Evolutionary conservation across 2,888 invertebrate genomes (phyloP), one percentile per base, ranked within the genome.

Genomic region (Callinectes sapidus): DNA sequence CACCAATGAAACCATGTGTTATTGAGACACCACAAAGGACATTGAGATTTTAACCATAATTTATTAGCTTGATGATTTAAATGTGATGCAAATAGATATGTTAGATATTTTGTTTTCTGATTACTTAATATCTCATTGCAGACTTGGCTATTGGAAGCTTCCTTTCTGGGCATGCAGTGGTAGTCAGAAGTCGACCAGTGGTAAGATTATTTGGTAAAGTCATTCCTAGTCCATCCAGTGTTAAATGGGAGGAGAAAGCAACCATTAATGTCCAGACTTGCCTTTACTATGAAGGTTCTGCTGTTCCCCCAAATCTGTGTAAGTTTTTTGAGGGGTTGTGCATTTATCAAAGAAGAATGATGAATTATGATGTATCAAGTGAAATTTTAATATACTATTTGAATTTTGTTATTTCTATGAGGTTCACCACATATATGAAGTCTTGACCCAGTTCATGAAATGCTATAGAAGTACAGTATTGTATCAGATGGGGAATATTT

Each of bases 161-260:
- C 61, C 66, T 86, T 32, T 94, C 94, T 16, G 94, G 94, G 1
- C 93, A 94, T 90, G 93, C 92, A 5, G 86, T 93, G 3, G 92
- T 94, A 66, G 35, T 94, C 39, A 86, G 88, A 0, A 95, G 95
- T 28, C 95, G 96, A 0, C 95, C 95, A 54, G 95, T 95, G 14
- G 95, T 95, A 6, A 95, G 96, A 94, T 95, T 96, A 10, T 87
- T 23, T 16, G 92, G 94, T 16, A 2, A 28, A 28, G 14, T 93
- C 81, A 90, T 85, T n/a, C 32, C 92, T 16, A 54, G 35, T 8
- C 94, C 94, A 16, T 35, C 90, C 32, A 77, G 55, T 5, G 90
- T 94, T 32, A n/a, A 81, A 39, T 61, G 92, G 14, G 32, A 91
- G 14, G 35, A 90, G 1, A 87, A 90, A 42, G 88, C 39, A 1